Base-by-base conservation (phyloP, 2,888 invertebrate species). In the Ichneumoninae sp. region DNA sequence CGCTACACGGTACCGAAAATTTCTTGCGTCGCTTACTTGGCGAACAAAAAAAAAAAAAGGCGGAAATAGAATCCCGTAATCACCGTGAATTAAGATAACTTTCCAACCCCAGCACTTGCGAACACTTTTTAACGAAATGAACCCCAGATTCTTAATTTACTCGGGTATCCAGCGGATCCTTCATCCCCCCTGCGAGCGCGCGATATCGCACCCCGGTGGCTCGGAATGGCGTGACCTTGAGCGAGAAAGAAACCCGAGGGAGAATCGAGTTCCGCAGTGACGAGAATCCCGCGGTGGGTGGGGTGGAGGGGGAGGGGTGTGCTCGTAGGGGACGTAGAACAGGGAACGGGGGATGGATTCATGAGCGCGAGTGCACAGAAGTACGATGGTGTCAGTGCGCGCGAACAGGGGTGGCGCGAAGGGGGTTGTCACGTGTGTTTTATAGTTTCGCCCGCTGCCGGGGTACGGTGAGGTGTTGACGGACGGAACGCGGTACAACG, bases 391-490 rank as follows among this genome's bases (percentile, higher is more conserved):
- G 79, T 73, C 83, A 85, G 88, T 87, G 88, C 89, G 87, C 86
- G 44, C 88, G 85, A 87, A 85, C 85, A 86, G 86, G 87, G 69
- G 89, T 87, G 88, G 63, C 85, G 89, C 87, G 89, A 88, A 89
- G 89, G 88, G 89, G 44, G 44, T 10, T 91, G 92, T 92, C 91
- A 91, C 91, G 92, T 91, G 93, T 92, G 89, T 93, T 93, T 93
- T 93, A 92, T 92, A 92, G 92, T 93, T 92, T 92, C 89, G 89
- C 89, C 88, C 87, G 44, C 88, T 89, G 90, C 89, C 86, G 89
- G 89, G 89, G 89, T 16, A 90, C 85, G 89, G 90, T 87, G 91
- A 92, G 91, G 92, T 93, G 93, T 92, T 92, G 93, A 93, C 93
- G 92, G 91, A 92, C 92, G 91, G 90, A 90, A 90, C 90, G 84